Evolutionary conservation across 2,113 vertebrate genomes (phyloP).

Genomic region (Corythoichthys haematopterus): DNA sequence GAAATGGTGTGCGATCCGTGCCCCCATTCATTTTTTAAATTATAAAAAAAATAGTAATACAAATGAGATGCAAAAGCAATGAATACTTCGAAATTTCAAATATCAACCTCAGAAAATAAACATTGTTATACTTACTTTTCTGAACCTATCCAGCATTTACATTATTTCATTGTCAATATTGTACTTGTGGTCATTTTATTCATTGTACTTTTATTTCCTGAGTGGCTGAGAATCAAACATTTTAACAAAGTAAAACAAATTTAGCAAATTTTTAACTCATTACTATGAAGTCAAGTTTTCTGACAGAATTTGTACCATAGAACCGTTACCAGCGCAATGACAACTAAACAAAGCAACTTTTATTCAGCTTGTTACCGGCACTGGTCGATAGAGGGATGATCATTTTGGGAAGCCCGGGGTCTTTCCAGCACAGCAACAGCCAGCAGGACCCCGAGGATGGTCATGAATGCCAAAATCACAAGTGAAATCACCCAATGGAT

Average conservation of each 20-base stretch:
- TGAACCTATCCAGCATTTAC: background rate
- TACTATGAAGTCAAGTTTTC: background rate
- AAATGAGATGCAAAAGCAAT: no score
- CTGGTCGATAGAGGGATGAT: constrained; percentile 20
- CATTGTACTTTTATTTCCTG: background rate
- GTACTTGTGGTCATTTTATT: background rate
- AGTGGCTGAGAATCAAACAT: background rate
- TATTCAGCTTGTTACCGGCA: constrained; percentile 55
- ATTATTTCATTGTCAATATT: background rate
- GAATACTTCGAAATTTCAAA: background rate
- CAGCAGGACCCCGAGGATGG: constrained; percentile 55
- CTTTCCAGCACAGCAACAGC: constrained; percentile 59
- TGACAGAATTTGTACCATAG: background rate
- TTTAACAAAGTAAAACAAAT: no score
- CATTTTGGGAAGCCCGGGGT: constrained; percentile 2
- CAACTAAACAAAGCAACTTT: background rate
- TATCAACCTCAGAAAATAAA: background rate
- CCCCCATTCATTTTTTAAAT: no score
- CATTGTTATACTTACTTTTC: background rate
- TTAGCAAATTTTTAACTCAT: no score
- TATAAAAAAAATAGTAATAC: no score
- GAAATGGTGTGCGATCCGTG: no score
- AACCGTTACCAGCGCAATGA: background rate
- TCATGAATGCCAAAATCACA: constrained; percentile 48
- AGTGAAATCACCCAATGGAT: constrained; percentile 34